Evolutionary conservation across 1,140 invertebrate genomes (phyloP).

Genomic region (Tachypleus tridentatus): DNA sequence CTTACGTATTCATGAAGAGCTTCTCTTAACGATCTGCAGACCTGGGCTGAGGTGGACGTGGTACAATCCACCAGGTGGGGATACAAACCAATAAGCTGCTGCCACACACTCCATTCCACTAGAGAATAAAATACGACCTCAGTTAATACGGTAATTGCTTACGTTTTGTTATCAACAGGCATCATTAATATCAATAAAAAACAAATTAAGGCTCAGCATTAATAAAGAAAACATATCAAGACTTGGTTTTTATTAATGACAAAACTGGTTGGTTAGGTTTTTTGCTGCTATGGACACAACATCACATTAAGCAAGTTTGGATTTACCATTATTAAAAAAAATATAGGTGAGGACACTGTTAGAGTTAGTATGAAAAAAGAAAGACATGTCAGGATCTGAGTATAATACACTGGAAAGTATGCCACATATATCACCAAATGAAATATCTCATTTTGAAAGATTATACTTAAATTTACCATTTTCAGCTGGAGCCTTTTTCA

Average conservation of each 20-base stretch:
- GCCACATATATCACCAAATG: neutral
- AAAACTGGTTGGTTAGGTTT: neutral
- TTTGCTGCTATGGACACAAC: no score
- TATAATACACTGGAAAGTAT: conserved; percentile 3
- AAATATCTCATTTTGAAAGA: neutral
- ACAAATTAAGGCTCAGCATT: neutral
- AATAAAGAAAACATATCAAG: neutral
- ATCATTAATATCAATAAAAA: neutral
- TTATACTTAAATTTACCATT: conserved; percentile 50
- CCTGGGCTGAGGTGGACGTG: conserved; percentile 57
- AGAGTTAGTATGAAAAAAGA: neutral
- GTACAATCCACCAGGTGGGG: conserved; percentile 82
- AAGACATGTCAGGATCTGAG: neutral
- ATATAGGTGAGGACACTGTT: neutral
- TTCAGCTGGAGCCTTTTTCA: conserved; percentile 76
- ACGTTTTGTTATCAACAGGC: no score
- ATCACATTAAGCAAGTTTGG: no score
- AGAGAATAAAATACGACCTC: conserved; percentile 19
- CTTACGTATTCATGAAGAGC: conserved; percentile 78
- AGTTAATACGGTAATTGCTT: no score
- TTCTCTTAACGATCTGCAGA: conserved; percentile 66
- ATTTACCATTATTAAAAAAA: no score
- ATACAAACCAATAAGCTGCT: conserved; percentile 80
- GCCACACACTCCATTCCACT: conserved; percentile 82
- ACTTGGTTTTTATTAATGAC: neutral